Evolutionary conservation across 2,888 invertebrate species (phyloP), one percentile per base, ranked within the genome.

Genomic region (Orthosia gothica): DNA sequence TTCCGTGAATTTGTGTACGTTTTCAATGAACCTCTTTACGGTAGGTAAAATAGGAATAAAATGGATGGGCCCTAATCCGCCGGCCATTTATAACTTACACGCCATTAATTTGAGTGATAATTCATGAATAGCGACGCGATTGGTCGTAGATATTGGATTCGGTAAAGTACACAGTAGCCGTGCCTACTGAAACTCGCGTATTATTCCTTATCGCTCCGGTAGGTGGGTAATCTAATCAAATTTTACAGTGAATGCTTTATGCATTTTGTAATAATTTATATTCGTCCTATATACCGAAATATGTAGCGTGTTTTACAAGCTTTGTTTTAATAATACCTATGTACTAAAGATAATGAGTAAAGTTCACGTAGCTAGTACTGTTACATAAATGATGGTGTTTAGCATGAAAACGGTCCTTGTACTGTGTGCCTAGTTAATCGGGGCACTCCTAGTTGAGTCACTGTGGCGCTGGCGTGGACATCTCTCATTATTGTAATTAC

Each of bases 21-120:
- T 95, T 96, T 96, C 96, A 96, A 96, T 96, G 95, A 96, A 95
- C 94, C 94, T 95, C 95, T 95, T 96, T 93, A 94, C 94, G 94
- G 95, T 95, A 96, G 96, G 96, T 95, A 96, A 96, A 96, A 95
- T 95, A 95, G 96, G 95, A 96, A 96, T 95, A 95, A 96, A 96
- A 95, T 92, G 95, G 95, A 95, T 95, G 93, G 94, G 82, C 90
- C 94, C 93, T 96, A 96, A 96, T 96, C 96, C 95, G 87, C 86
- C 93, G 93, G 95, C 95, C 96, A 96, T 96, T 96, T 96, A 96
- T 96, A 96, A 95, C 95, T 96, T 93, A 96, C 96, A 96, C 95
- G 94, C 95, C 96, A 96, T 96, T 96, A 96, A 96, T 96, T 96
- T 95, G 95, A 95, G 94, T 94, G 95, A 96, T 96, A 96, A 96